These are phyloP conservation scores for Ricordea florida DNA, from an alignment of 92 coral and sea anemone species.

Conservation along the genomic window DNA sequence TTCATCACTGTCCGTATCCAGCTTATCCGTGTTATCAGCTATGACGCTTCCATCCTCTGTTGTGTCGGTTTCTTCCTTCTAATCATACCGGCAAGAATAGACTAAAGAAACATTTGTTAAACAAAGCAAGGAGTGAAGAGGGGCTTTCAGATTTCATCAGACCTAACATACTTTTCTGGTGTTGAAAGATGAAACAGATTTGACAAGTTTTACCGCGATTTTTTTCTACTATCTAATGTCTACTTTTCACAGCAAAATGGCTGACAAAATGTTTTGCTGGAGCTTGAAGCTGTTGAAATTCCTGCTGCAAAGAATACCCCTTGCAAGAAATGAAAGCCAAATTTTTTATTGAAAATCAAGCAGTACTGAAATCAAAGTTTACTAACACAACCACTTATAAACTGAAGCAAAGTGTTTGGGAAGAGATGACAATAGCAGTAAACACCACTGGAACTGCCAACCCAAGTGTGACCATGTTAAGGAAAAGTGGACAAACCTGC, in stretches of 20 bases:
- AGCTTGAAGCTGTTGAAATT: too few species aligned
- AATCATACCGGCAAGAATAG: background rate
- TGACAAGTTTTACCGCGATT: background rate
- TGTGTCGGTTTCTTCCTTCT: background rate
- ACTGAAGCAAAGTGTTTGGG: constrained; percentile 22
- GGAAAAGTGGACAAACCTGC: constrained; percentile 32
- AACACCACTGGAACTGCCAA: background rate
- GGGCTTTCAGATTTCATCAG: background rate
- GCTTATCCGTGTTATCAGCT: too few species aligned
- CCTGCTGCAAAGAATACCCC: background rate
- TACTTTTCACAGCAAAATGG: too few species aligned
- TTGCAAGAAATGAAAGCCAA: constrained; percentile 20
- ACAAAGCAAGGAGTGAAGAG: background rate
- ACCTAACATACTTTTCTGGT: background rate
- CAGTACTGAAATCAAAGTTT: constrained; percentile 7
- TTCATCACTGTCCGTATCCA: too few species aligned
- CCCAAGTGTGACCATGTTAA: constrained; percentile 3
- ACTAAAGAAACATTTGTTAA: background rate
- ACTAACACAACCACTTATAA: background rate
- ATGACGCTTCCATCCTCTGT: background rate
- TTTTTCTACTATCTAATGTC: too few species aligned
- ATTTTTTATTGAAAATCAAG: constrained; percentile 19
- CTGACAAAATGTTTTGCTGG: too few species aligned
- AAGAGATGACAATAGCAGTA: constrained; percentile 7
- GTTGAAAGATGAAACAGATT: constrained; percentile 1